Percentiles rank a stretch among this genome's conserved stretches.
Evolutionary conservation across 2,888 invertebrate genomes (phyloP).

Genomic region (Tetranychus piercei): DNA sequence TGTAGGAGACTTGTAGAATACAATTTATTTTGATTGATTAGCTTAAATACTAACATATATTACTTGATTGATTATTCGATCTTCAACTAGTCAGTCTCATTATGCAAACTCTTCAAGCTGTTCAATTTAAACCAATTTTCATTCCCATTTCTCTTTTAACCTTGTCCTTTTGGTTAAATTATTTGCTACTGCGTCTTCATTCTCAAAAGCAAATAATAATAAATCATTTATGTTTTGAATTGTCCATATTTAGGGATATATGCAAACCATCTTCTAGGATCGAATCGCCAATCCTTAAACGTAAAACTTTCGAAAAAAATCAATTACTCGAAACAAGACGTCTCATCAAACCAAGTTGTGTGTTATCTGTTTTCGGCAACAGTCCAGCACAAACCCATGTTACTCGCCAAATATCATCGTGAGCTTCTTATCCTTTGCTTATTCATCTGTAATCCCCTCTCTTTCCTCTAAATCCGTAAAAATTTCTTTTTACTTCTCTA

Average conservation of each 20-base stretch:
- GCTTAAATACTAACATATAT: not conserved
- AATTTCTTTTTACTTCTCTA: not conserved
- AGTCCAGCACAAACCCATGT: constrained; percentile 14
- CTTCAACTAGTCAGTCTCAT: not conserved
- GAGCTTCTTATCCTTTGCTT: constrained; percentile 13
- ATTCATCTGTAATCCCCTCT: not conserved
- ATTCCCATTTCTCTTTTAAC: not conserved
- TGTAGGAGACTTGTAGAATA: not conserved
- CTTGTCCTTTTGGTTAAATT: not conserved
- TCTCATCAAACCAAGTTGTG: not conserved
- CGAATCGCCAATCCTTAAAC: constrained; percentile 29
- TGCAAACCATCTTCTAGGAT: not conserved
- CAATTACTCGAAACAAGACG: constrained; percentile 5
- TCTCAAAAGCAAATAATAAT: not conserved
- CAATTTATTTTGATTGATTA: not conserved
- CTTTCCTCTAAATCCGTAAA: not conserved
- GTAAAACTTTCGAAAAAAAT: constrained; percentile 30
- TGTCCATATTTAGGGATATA: constrained; percentile 7
- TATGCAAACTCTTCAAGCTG: no score
- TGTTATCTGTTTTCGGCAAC: constrained; percentile 8
- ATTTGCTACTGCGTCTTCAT: not conserved
- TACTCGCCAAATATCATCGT: constrained; percentile 14
- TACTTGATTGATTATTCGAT: not conserved
- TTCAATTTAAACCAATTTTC: no score
- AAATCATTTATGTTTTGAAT: not conserved